Percentiles rank a stretch among this genome's conserved stretches.
Conservation (phyloP, 2,113 vertebrate species). For the Gracilinanus agilis region DNA sequence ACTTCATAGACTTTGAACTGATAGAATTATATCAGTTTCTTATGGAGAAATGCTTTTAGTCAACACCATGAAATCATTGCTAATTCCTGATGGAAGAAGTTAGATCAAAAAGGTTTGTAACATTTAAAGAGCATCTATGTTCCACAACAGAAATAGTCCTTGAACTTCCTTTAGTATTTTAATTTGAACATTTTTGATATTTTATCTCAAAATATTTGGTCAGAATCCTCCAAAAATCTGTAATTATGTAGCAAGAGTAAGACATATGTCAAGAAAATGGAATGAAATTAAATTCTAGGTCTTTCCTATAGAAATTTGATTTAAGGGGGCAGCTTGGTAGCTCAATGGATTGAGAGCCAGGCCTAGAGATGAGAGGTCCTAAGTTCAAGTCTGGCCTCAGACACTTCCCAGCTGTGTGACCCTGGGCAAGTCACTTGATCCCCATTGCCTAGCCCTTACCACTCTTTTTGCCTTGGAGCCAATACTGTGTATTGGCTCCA, state of each 20-base stretch:
- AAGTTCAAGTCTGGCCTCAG: too few relatives aligned
- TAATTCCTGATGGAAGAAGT: not conserved
- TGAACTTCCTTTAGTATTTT: not conserved
- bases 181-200: not conserved
- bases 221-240: not conserved
- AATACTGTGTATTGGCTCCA: too few relatives aligned
- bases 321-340: too few relatives aligned
- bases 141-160: not conserved
- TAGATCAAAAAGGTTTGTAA: not conserved
- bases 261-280: not conserved
- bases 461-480: too few relatives aligned
- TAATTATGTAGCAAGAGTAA: fast-evolving
- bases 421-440: too few relatives aligned
- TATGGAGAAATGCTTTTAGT: not conserved
- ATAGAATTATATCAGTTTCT: not conserved
- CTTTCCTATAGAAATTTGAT: not conserved
- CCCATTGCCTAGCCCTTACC: too few relatives aligned
- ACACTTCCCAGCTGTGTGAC: too few relatives aligned
- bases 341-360: too few relatives aligned
- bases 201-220: not conserved
- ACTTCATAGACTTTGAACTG: not conserved
- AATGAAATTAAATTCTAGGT: not conserved
- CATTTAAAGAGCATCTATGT: fast-evolving
- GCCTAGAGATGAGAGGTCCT: too few relatives aligned
- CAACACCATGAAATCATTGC: fast-evolving